These are phyloP conservation scores for Lucifuga dentata DNA, from an alignment of 2,113 vertebrate species.

Conservation along the genomic window DNA sequence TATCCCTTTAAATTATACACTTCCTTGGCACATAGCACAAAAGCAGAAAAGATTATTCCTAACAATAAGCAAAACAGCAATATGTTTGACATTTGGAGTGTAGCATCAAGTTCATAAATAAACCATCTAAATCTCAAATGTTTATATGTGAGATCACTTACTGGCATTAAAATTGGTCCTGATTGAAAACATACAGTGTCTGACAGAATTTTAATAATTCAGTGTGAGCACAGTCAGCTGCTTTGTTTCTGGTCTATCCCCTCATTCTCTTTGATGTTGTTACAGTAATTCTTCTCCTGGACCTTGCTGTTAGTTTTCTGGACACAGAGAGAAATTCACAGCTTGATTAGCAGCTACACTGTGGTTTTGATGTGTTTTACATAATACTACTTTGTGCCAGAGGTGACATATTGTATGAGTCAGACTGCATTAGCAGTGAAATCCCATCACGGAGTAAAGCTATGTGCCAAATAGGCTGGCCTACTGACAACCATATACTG, in stretches of 20 bases:
- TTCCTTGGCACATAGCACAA: not conserved
- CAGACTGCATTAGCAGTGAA: slow-evolving; percentile 45
- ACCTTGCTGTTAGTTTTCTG: slow-evolving; percentile 30
- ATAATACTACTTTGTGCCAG: slow-evolving; percentile 56
- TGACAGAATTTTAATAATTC: slow-evolving; percentile 43
- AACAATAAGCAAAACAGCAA: slow-evolving; percentile 6
- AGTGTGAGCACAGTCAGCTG: slow-evolving; percentile 31
- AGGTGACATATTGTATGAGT: slow-evolving; percentile 59
- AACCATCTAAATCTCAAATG: no score
- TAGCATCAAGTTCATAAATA: slow-evolving; percentile 12
- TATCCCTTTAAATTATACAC: not conserved
- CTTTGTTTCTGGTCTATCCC: slow-evolving; percentile 32
- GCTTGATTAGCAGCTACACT: slow-evolving; percentile 50
- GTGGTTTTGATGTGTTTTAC: slow-evolving; percentile 43
- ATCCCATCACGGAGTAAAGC: slow-evolving; percentile 26
- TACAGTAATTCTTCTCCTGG: slow-evolving; percentile 16
- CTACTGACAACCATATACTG: slow-evolving; percentile 18
- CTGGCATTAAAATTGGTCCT: slow-evolving; percentile 37
- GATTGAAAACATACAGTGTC: slow-evolving; percentile 34
- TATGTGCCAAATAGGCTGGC: slow-evolving; percentile 29
- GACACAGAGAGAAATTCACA: slow-evolving; percentile 33
- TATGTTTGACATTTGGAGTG: not conserved
- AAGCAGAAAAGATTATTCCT: not conserved
- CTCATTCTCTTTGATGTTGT: slow-evolving; percentile 53
- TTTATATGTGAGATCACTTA: slow-evolving; percentile 43